Conservation (phyloP, 1,140 invertebrate genomes). For the Lineus longissimus region DNA sequence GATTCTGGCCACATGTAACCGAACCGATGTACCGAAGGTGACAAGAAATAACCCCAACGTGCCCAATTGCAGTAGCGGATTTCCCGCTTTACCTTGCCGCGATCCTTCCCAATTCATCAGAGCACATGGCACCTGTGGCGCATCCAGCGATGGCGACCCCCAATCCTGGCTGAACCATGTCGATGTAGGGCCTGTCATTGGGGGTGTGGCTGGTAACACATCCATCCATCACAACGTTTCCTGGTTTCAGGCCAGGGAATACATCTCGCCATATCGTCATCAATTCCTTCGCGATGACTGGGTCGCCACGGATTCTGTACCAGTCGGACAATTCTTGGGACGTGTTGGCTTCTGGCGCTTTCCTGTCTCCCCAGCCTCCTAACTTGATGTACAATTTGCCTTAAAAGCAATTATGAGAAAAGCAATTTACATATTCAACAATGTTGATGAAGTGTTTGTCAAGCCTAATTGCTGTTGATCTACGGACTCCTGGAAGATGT, state of each 20-base stretch:
- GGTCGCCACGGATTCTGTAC: slow-evolving; percentile 11
- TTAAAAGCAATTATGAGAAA: slow-evolving; percentile 6
- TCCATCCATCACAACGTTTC: slow-evolving; percentile 11
- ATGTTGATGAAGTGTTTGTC: too few relatives aligned
- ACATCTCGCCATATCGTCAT: slow-evolving; percentile 3
- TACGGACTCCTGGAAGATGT: too few relatives aligned
- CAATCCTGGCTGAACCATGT: slow-evolving; percentile 13
- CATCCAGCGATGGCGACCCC: slow-evolving; percentile 21
- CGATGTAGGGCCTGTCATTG: slow-evolving; percentile 15
- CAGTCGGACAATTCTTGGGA: slow-evolving; percentile 12
- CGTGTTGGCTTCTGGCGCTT: background rate
- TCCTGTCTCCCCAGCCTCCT: slow-evolving; percentile 8
- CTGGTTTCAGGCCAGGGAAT: slow-evolving; percentile 11
- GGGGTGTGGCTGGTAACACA: slow-evolving; percentile 18
- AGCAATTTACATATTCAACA: too few relatives aligned
- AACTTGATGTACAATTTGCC: slow-evolving; percentile 24
- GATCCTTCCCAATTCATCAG: slow-evolving; percentile 23
- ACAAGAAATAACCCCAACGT: too few relatives aligned
- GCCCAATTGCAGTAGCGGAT: too few relatives aligned
- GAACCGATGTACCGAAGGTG: too few relatives aligned
- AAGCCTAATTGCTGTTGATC: too few relatives aligned
- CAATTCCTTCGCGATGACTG: background rate
- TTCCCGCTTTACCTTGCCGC: too few relatives aligned
- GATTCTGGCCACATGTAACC: too few relatives aligned
- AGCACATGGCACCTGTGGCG: slow-evolving; percentile 18